Percentiles rank a stretch among this genome's conserved stretches.
Conservation (phyloP, 2,113 vertebrate species). For the Sterna hirundo region DNA sequence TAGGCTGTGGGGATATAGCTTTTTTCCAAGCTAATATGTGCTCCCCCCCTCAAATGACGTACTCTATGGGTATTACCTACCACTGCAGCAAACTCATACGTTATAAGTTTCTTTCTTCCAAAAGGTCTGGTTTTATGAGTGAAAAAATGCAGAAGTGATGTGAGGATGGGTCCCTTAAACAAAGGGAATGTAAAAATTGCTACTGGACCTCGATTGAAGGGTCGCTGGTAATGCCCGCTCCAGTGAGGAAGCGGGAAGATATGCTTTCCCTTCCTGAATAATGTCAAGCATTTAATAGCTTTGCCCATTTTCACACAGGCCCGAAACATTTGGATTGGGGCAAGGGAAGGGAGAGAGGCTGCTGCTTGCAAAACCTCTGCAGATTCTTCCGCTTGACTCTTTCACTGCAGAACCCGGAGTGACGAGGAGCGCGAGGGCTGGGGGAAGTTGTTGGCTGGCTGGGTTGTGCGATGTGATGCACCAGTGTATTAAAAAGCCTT, state of each 20-base stretch:
- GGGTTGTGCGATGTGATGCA: background rate
- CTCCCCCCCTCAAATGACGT: background rate
- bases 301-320: background rate
- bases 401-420: background rate
- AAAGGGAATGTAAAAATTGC: background rate
- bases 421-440: background rate
- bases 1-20: background rate
- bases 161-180: background rate
- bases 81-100: slow-evolving; percentile 1
- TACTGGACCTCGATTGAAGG: fast-evolving
- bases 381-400: background rate
- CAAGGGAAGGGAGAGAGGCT: background rate
- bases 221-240: fast-evolving
- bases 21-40: background rate
- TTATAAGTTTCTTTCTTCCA: background rate
- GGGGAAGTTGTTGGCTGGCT: background rate
- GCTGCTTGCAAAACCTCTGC: background rate
- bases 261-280: background rate
- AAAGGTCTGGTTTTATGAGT: background rate
- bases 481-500: background rate
- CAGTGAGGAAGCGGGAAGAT: fast-evolving
- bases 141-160: background rate
- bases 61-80: background rate
- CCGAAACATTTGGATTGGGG: background rate
- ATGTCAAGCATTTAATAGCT: background rate